Conservation (phyloP, 2,113 vertebrate genomes). For the Pseudonaja textilis region DNA sequence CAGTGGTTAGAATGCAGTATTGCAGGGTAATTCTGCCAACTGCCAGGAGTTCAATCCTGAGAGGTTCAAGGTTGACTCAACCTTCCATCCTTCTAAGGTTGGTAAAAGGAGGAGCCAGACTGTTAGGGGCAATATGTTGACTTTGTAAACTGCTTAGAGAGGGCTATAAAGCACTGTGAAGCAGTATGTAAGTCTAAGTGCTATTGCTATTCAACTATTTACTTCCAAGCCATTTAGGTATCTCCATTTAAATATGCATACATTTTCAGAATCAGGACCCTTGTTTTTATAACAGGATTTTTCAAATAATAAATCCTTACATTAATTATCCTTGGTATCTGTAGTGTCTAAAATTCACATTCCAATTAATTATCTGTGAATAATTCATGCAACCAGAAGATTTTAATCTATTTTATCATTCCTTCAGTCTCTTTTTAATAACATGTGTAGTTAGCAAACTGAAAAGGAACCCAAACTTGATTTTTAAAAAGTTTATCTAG, state of each 20-base stretch:
- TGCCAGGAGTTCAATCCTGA: not conserved
- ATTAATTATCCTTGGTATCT: conserved; percentile 22
- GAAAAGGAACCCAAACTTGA: not conserved
- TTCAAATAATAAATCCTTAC: conserved; percentile 12
- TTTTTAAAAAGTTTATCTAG: conserved; percentile 6
- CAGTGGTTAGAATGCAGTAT: not conserved
- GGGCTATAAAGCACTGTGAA: not conserved
- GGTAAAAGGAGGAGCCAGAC: not conserved
- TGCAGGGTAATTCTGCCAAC: not conserved
- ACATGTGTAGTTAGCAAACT: not conserved
- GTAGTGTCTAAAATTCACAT: conserved; percentile 21
- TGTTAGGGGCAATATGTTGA: not conserved
- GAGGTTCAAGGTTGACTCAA: not conserved
- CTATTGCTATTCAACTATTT: not conserved
- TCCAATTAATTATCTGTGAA: conserved; percentile 12
- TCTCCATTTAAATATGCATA: not conserved
- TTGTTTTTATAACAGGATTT: not conserved
- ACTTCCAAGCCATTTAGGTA: not conserved
- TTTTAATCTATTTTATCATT: conserved; percentile 4
- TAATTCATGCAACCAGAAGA: not conserved
- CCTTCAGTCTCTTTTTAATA: not conserved
- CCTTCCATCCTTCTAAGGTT: not conserved
- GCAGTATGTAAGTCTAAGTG: not conserved
- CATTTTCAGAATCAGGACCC: not conserved
- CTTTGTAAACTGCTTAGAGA: not conserved